Base-by-base conservation (phyloP, 2,113 vertebrate genomes). In the Neodontobutis hainanensis region DNA sequence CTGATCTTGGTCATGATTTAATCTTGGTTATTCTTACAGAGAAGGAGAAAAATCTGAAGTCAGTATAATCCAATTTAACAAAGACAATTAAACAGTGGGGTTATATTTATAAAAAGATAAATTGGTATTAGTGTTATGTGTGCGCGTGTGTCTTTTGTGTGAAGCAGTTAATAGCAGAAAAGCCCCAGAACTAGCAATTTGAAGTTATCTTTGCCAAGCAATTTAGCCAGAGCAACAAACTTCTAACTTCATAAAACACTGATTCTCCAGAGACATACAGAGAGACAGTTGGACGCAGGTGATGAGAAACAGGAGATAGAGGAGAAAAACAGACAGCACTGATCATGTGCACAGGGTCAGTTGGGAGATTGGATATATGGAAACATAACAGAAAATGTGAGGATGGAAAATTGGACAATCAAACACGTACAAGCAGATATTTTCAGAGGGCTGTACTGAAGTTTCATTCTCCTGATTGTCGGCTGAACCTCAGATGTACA, bases 341-440 rank as follows among this genome's bases (percentile, higher is more conserved):
- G 85, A 81, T 81, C 58, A 50, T 56, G 47, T 80, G 60, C 72
- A 77, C 42, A 11, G 76, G 45, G 55, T 35, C 42, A 46, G 60
- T 40, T 2, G 35, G 32, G 27, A 45, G 12, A 49, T 15, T 68
- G 74, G 73, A 78, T 67, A 56, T 73, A 84, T 70, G 62, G 77
- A 81, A 84, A 85, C 71, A 75, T 68, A 63, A 64, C 52, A 70
- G 65, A 82, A 85, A 86, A 84, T 65, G 65, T 83, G 71, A 75
- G 64, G 53, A 79, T 67, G 68, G 77, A 85, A 83, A 84, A 86
- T 83, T 87, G 82, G 82, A 85, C 77, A 82, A 86, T 85, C 80
- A 90, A 81, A 81, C 48, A 45, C 63, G 73, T 66, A 80, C 72
- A 79, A 84, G 77, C 68, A 83, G 74, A 72, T 85, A 77, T 83